Conservation (phyloP, 2,797 vertebrate genomes). For the Spinus pinus region DNA sequence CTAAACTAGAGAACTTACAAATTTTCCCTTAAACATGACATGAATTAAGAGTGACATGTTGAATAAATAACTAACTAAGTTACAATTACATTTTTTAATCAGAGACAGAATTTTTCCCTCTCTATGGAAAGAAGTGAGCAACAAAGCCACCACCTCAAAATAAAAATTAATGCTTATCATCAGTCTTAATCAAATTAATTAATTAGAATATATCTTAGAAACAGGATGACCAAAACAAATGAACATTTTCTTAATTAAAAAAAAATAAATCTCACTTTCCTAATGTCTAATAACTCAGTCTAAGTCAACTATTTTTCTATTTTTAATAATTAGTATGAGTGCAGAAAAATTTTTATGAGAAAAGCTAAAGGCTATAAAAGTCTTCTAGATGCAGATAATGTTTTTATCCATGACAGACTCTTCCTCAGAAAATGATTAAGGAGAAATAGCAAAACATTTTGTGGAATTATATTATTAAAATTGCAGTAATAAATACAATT, state of each 20-base stretch:
- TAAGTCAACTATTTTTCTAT: neutral
- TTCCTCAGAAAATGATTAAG: neutral
- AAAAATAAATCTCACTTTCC: neutral
- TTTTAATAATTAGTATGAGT: neutral
- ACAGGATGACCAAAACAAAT: neutral
- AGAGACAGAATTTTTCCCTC: constrained; percentile 45
- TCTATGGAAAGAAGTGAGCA: constrained; percentile 26
- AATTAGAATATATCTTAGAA: neutral
- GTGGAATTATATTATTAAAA: neutral
- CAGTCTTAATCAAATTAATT: neutral
- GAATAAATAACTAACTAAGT: constrained; percentile 37
- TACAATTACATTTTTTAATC: constrained; percentile 55
- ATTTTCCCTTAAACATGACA: constrained; percentile 45
- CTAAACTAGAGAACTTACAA: constrained; percentile 35
- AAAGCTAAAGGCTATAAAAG: neutral
- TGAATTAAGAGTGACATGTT: constrained; percentile 35
- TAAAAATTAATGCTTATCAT: constrained; percentile 2
- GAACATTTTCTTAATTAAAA: neutral
- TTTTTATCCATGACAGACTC: neutral
- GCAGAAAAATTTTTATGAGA: neutral
- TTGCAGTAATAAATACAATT: neutral
- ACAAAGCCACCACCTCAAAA: constrained; percentile 20
- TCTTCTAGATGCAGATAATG: neutral
- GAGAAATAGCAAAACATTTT: neutral
- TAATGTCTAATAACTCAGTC: neutral